Conservation (phyloP, 2,888 invertebrate genomes). For the Sericinus montela region DNA sequence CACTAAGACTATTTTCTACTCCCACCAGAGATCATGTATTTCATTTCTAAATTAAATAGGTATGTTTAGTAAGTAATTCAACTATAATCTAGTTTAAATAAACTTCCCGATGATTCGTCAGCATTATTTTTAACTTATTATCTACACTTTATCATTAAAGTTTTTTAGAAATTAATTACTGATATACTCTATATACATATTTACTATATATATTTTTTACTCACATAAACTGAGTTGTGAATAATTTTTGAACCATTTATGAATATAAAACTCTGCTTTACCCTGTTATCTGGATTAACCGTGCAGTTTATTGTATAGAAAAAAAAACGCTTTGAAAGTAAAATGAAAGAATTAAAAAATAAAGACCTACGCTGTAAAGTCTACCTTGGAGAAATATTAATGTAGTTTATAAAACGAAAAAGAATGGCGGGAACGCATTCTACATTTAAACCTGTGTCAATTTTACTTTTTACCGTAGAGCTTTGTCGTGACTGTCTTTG, state of each 20-base stretch:
- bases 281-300: constrained; percentile 13
- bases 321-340: constrained; percentile 16
- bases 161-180: too few species aligned
- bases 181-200: too few species aligned
- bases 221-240: constrained; percentile 1
- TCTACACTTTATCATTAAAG: too few species aligned
- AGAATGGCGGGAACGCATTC: constrained; percentile 37
- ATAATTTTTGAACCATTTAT: constrained; percentile 8
- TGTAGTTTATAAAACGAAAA: constrained; percentile 41
- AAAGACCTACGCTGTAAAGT: constrained; percentile 22
- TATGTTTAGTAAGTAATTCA: not conserved
- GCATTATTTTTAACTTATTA: too few species aligned
- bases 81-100: not conserved
- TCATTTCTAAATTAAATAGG: too few species aligned
- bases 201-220: not conserved
- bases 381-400: constrained; percentile 40
- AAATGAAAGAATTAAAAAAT: constrained; percentile 17
- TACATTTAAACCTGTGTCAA: constrained; percentile 55
- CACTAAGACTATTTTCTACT: too few species aligned
- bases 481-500: constrained; percentile 2
- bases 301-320: constrained; percentile 12
- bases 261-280: constrained; percentile 4
- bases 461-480: constrained; percentile 40
- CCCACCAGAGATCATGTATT: too few species aligned
- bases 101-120: too few species aligned